Evolutionary conservation across 2,797 vertebrate species (phyloP).

Genomic region (Vultur gryphus): DNA sequence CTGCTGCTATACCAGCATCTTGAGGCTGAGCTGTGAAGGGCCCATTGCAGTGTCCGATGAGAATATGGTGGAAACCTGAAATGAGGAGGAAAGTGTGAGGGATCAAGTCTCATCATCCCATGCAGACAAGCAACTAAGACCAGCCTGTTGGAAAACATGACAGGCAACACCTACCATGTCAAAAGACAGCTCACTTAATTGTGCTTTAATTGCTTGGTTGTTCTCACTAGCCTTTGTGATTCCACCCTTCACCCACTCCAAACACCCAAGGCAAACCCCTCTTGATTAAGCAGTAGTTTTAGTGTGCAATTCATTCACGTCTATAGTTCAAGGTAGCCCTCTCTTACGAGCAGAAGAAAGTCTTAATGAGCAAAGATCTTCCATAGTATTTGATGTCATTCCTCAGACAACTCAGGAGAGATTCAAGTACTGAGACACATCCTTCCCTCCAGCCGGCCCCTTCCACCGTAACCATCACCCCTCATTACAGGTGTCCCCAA

Average conservation of each 20-base stretch:
- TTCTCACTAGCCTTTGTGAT: background rate
- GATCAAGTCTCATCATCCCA: background rate
- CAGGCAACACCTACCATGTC: background rate
- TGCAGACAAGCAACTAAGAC: background rate
- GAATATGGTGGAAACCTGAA: slow-evolving; percentile 55
- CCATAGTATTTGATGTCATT: background rate
- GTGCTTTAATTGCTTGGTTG: background rate
- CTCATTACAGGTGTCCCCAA: rapidly evolving
- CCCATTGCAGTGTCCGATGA: background rate
- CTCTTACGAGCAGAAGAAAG: background rate
- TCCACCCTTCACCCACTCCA: background rate
- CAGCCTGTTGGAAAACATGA: background rate
- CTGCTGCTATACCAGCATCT: slow-evolving; percentile 55
- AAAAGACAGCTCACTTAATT: background rate
- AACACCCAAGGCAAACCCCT: background rate
- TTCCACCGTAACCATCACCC: background rate
- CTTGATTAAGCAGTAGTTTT: background rate
- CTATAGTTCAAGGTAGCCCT: background rate
- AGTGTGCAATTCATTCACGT: rapidly evolving
- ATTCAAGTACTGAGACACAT: background rate
- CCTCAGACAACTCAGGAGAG: background rate
- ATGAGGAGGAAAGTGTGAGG: background rate
- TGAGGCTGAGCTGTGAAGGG: background rate
- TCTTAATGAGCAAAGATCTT: background rate
- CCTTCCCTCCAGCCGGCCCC: background rate